Percentiles rank a stretch among this genome's conserved stretches.
phyloP scores from a whole-genome alignment of 2,888 invertebrate genomes.

The Anticlea derivata region DNA sequence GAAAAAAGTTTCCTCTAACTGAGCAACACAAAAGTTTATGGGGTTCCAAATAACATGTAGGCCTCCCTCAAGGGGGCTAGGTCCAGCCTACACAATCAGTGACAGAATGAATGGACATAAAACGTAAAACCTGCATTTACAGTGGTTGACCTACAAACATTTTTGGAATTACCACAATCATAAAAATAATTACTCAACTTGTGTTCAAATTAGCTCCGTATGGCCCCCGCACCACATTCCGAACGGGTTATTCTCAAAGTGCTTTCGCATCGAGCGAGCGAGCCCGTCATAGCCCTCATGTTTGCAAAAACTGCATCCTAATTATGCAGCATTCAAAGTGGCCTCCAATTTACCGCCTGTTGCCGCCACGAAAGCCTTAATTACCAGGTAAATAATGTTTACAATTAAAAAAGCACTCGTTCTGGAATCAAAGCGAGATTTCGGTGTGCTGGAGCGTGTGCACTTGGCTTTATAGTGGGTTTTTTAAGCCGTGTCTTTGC shows the following conservation, averaged over 20 bases:
- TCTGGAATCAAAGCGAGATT: conserved; percentile 70
- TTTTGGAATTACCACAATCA: no score
- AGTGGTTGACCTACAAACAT: no score
- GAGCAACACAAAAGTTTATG: no score
- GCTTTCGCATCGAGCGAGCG: conserved; percentile 43
- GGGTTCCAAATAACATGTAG: no score
- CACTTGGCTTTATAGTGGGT: conserved; percentile 62
- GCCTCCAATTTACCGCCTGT: conserved; percentile 65
- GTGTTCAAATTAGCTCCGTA: neutral
- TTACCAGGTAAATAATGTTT: conserved; percentile 80
- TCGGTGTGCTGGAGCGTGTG: conserved; percentile 63
- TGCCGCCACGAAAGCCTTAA: conserved; percentile 67
- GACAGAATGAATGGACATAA: no score
- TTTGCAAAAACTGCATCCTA: conserved; percentile 71
- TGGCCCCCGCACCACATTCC: conserved; percentile 48
- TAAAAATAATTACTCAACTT: neutral
- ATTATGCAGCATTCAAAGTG: conserved; percentile 71
- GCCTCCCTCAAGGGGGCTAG: no score
- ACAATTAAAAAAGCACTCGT: conserved; percentile 82
- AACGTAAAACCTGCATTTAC: no score
- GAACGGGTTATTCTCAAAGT: conserved; percentile 54
- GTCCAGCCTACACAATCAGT: no score
- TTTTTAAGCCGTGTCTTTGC: conserved; percentile 51
- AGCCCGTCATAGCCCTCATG: conserved; percentile 29
- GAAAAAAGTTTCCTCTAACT: no score